Percentiles rank a stretch among this genome's conserved stretches.
Evolutionary conservation across 2,797 vertebrate species (phyloP).

Genomic region (Nothura maculosa): DNA sequence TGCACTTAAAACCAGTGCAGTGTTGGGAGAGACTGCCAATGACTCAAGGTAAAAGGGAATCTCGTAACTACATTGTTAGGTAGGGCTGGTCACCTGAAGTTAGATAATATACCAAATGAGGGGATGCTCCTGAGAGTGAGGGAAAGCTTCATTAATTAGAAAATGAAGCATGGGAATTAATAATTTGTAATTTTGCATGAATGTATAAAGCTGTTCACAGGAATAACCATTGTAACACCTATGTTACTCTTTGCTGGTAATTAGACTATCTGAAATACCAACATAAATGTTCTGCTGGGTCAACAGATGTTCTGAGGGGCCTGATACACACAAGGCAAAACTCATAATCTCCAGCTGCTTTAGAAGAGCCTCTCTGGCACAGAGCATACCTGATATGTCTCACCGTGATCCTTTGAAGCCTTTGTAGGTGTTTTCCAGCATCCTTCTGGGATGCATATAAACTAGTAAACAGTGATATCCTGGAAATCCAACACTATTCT

Average conservation of each 20-base stretch:
- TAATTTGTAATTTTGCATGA: constrained; percentile 38
- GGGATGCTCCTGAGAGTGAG: not conserved
- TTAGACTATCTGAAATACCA: constrained; percentile 67
- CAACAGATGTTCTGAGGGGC: constrained; percentile 52
- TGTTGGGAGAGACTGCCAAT: not conserved
- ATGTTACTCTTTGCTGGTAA: constrained; percentile 70
- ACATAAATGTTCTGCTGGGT: constrained; percentile 52
- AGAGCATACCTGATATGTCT: constrained; percentile 25
- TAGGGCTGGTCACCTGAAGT: not conserved
- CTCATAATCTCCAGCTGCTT: constrained; percentile 32
- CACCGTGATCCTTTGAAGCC: constrained; percentile 69
- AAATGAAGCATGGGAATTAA: constrained; percentile 54
- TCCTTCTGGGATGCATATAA: constrained; percentile 73
- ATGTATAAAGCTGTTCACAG: constrained; percentile 22
- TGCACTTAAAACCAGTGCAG: not conserved
- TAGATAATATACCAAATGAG: not conserved
- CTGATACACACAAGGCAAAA: not conserved
- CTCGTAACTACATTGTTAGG: not conserved
- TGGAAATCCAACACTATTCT: constrained; percentile 53
- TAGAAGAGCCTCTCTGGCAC: not conserved
- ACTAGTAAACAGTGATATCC: constrained; percentile 59
- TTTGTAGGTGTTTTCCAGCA: constrained; percentile 44
- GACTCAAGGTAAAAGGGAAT: not conserved
- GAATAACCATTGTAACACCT: not conserved
- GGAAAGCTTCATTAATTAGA: constrained; percentile 61